These are phyloP conservation scores for Dendrolimus punctatus DNA, from an alignment of 1,140 invertebrate species.

Conservation along the genomic window DNA sequence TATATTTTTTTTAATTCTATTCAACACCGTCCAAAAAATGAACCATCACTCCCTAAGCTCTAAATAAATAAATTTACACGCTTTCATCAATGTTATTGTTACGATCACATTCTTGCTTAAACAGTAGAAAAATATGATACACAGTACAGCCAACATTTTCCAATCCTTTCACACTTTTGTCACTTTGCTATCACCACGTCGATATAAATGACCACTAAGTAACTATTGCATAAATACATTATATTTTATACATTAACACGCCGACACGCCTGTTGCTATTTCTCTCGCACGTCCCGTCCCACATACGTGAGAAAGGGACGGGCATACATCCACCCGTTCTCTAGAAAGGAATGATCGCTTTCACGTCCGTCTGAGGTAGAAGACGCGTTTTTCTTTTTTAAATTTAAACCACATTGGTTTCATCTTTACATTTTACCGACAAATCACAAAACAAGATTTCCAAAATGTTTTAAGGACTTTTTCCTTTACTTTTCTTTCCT, in stretches of 20 bases:
- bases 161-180: constrained; percentile 22
- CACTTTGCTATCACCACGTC: constrained; percentile 42
- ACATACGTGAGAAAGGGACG: constrained; percentile 7
- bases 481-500: too few species aligned
- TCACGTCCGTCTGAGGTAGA: too few species aligned
- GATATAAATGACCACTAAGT: constrained; percentile 23
- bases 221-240: constrained; percentile 32
- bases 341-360: too few species aligned
- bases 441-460: too few species aligned
- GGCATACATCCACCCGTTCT: constrained; percentile 4
- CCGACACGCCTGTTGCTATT: constrained; percentile 5
- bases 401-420: too few species aligned
- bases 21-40: too few species aligned
- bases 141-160: constrained; percentile 16
- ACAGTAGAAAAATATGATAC: constrained; percentile 50
- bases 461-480: too few species aligned
- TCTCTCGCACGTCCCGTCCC: constrained; percentile 10
- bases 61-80: constrained; percentile 55
- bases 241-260: constrained; percentile 15
- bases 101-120: constrained; percentile 31
- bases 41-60: too few species aligned
- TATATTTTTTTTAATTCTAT: too few species aligned
- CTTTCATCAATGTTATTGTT: constrained; percentile 25
- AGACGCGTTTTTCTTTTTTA: too few species aligned
- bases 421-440: too few species aligned